Conservation (phyloP, 2,888 invertebrate genomes). For the Tetheella fluctuosa region DNA sequence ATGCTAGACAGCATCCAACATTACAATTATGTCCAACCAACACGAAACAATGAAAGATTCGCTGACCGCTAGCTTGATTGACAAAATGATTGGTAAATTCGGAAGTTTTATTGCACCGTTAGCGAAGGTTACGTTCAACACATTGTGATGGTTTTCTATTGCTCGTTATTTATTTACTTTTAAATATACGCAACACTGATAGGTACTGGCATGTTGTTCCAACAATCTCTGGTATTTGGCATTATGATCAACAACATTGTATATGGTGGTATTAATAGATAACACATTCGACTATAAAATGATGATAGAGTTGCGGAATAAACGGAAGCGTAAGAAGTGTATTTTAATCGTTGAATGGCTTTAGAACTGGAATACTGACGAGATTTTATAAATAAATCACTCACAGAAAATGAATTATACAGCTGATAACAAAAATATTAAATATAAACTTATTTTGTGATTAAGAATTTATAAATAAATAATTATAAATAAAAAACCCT, state of each 20-base stretch:
- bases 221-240: slow-evolving; percentile 9
- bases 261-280: slow-evolving; percentile 6
- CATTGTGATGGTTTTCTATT: not conserved
- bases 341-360: not conserved
- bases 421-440: too few species aligned
- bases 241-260: not conserved
- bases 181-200: not conserved
- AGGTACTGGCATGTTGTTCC: slow-evolving; percentile 3
- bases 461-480: too few species aligned
- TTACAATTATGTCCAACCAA: not conserved
- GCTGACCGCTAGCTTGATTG: not conserved
- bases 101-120: not conserved
- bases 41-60: not conserved
- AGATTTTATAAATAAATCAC: not conserved
- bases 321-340: not conserved
- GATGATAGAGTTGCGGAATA: not conserved
- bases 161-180: not conserved
- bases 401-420: not conserved
- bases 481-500: too few species aligned
- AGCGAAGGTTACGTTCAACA: not conserved
- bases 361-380: not conserved
- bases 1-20: not conserved
- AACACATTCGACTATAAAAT: not conserved
- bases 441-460: too few species aligned
- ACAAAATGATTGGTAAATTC: not conserved